These are phyloP conservation scores for Acrocephalus arundinaceus DNA, from an alignment of 2,113 vertebrate genomes.

Conservation along the genomic window DNA sequence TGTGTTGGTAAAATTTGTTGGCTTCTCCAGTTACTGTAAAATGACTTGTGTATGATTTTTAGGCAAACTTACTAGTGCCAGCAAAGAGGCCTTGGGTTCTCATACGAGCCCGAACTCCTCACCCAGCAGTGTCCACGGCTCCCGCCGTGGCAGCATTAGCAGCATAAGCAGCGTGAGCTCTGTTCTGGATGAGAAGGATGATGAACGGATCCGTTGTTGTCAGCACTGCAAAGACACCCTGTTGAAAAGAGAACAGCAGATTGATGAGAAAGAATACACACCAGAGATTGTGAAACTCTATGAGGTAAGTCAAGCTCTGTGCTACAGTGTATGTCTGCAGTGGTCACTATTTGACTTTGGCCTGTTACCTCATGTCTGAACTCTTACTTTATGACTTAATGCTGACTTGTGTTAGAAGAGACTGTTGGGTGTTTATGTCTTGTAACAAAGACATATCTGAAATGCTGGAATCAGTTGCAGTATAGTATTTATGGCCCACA, in stretches of 20 bases:
- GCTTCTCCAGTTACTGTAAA: not conserved
- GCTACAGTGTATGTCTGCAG: not conserved
- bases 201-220: conserved; percentile 93
- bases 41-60: conserved; percentile 3
- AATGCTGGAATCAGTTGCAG: not conserved
- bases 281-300: conserved; percentile 91
- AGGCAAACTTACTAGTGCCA: conserved; percentile 92
- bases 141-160: conserved; percentile 88
- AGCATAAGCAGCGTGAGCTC: conserved; percentile 92
- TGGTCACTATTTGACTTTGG: not conserved
- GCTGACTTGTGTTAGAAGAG: not conserved
- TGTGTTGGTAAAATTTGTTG: not conserved
- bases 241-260: conserved; percentile 87
- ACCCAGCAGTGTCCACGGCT: conserved; percentile 79
- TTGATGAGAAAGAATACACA: conserved; percentile 87
- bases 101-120: conserved; percentile 82
- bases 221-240: conserved; percentile 91
- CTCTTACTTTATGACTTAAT: not conserved
- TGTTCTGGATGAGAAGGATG: conserved; percentile 91
- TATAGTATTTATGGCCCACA: not conserved
- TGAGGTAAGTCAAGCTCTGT: conserved; percentile 76
- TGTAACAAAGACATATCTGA: not conserved
- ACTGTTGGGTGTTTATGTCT: not conserved
- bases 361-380: not conserved
- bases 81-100: conserved; percentile 82